phyloP scores from a whole-genome alignment of 1,140 invertebrate species.

The Daktulosphaira vitifoliae region DNA sequence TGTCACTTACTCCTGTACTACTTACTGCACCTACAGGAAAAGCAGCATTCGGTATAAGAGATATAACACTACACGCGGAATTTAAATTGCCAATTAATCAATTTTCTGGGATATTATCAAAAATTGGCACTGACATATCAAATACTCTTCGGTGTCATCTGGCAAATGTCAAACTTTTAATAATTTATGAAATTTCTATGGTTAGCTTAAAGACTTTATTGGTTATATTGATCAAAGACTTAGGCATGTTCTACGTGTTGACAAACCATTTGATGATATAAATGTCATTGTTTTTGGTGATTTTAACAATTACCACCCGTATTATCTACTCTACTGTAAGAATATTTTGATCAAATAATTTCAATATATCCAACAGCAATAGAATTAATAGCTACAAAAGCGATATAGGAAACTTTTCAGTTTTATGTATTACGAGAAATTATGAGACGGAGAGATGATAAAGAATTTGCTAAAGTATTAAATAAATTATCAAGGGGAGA shows the following conservation, averaged over 20 bases:
- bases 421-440: not conserved
- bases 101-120: not conserved
- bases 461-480: not conserved
- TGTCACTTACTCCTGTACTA: not conserved
- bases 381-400: too few species aligned
- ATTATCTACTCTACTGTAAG: not conserved
- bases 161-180: conserved; percentile 39
- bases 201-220: conserved; percentile 39
- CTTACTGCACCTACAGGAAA: conserved; percentile 11
- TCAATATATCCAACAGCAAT: too few species aligned
- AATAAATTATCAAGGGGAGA: not conserved
- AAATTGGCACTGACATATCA: conserved; percentile 36
- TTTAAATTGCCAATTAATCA: conserved; percentile 9
- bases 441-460: not conserved
- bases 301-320: conserved; percentile 42
- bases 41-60: conserved; percentile 19
- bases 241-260: conserved; percentile 32
- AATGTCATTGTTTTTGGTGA: conserved; percentile 39
- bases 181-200: conserved; percentile 42
- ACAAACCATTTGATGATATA: conserved; percentile 35
- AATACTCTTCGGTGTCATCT: conserved; percentile 38
- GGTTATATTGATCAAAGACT: conserved; percentile 35
- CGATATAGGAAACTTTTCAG: not conserved
- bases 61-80: conserved; percentile 4
- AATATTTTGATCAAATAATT: not conserved